A percentile compares a stretch with the other conserved stretches of the same genome.
Evolutionary conservation across 2,888 invertebrate genomes (phyloP).

Genomic region (Meteorus cinctellus): DNA sequence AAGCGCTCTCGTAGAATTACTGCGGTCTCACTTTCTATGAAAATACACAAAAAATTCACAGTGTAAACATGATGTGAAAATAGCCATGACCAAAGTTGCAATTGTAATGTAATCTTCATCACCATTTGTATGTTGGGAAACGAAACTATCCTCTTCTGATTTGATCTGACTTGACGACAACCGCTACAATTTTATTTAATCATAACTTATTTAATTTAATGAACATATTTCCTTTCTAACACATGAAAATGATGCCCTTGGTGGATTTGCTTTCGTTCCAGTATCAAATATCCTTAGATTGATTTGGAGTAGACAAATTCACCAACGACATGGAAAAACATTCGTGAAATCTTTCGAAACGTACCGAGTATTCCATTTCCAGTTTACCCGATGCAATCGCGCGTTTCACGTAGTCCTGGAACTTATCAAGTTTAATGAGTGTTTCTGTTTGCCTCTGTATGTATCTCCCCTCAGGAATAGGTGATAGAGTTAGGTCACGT

Average conservation of each 20-base stretch:
- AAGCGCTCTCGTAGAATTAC: slow-evolving; percentile 71
- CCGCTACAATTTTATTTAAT: slow-evolving; percentile 57
- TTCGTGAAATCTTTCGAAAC: too few relatives aligned
- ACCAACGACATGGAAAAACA: too few relatives aligned
- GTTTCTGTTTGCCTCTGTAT: background rate
- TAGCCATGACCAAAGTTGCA: slow-evolving; percentile 70
- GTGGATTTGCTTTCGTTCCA: too few relatives aligned
- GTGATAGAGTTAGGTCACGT: background rate
- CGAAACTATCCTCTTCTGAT: slow-evolving; percentile 68
- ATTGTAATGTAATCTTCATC: slow-evolving; percentile 74
- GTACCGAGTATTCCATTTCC: slow-evolving; percentile 66
- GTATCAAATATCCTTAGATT: too few relatives aligned
- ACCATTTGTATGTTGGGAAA: slow-evolving; percentile 71
- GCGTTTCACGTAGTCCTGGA: slow-evolving; percentile 70
- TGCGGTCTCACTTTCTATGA: slow-evolving; percentile 74
- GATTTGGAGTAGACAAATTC: too few relatives aligned
- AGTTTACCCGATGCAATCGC: slow-evolving; percentile 65
- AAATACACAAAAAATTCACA: background rate
- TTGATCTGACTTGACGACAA: slow-evolving; percentile 71
- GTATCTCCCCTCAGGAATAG: background rate
- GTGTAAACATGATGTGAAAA: background rate
- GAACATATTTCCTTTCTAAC: too few relatives aligned
- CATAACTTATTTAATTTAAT: too few relatives aligned
- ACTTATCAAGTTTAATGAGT: slow-evolving; percentile 65
- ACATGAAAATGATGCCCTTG: too few relatives aligned